Base-by-base conservation (phyloP, 2,797 vertebrate genomes). In the Centropyge bicolor region DNA sequence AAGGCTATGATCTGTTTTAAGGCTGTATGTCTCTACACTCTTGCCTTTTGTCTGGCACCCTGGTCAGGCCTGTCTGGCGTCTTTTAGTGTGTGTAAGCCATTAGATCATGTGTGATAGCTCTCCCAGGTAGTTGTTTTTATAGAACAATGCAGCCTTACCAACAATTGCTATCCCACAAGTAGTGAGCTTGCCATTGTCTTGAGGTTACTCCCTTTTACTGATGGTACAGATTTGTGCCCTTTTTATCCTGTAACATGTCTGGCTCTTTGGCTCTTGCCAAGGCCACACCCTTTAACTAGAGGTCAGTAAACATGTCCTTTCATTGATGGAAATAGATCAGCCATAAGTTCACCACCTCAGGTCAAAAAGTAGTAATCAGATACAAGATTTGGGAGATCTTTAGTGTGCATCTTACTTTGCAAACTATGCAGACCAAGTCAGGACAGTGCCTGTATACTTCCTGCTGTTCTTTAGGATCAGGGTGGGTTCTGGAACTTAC, bases 261-360 rank as follows among this genome's bases (percentile, higher is more conserved):
- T 70, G 64, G 61, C 52, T 75, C 56, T 77, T 64, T 31, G 72
- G 70, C 69, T 61, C 62, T 55, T 41, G 68, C 73, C 68, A 41
- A n/a, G 76, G 75, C 82, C 85, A 51, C 66, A 36, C 82, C 84
- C 82, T 89, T 93, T 85, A 92, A 88, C 46, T 46, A 36, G 35
- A 87, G 75, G 84, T 81, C 82, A 88, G 80, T 83, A 84, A 86
- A 87, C 76, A 71, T 46, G 55, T 46, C 46, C 52, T 81, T 86
- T 88, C 41, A 76, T 56, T 45, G 60, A 77, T 73, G 83, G 85
- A 85, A 87, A 79, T 72, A 49, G 72, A 81, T 80, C 85, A 90
- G 92, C 93, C 93, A 92, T 93, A 88, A 56, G 19, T 78, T 78
- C 71, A 80, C 81, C 86, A 73, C 81, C 90, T 94, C 92, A 94